Evolutionary conservation across 2,888 invertebrate genomes (phyloP), one percentile per base, ranked within the genome.

Genomic region (Chelonus formosanus): DNA sequence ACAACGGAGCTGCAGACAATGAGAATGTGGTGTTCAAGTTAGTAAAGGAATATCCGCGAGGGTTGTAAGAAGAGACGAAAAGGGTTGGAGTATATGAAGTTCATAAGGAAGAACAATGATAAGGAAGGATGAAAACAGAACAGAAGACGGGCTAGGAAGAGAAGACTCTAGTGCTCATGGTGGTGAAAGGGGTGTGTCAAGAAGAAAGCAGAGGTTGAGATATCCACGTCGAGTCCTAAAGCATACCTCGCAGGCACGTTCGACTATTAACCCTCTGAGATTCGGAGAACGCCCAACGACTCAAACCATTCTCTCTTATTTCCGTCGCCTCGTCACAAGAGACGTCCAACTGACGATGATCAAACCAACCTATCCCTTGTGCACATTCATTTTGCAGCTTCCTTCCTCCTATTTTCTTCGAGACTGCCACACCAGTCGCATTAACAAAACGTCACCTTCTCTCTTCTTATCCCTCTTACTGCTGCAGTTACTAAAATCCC

Each of bases 261-360:
- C 75, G 71, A 74, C 77, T 78, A 78, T 79, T 77, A 79, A 78
- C 76, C 73, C 74, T 71, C 71, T 64, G 72, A 78, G 78, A 78
- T 78, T 78, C 73, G 78, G 73, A 68, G 56, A 76, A 73, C 73
- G 71, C 69, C 72, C 70, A 70, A 67, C 71, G 73, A 74, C 71
- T 69, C 70, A 76, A 71, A 67, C 67, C 62, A 68, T 43, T 50
- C 63, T 58, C 44, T 10, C 45, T 54, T 58, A 61, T 59, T 59
- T 63, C 59, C 54, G 45, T 61, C 52, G 55, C 47, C 54, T 45
- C 32, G 20, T 35, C 36, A 36, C 36, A 40, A 60, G 40, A 52
- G 50, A 50, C 50, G 50, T 48, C 40, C 8, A 47, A 47, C 58
- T 34, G 47, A 47, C 47, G 45, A 58, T 53, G 60, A 60, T 47